Evolutionary conservation across 2,888 invertebrate genomes (phyloP), one percentile per base, ranked within the genome.

Genomic region (Drosophila rubida): DNA sequence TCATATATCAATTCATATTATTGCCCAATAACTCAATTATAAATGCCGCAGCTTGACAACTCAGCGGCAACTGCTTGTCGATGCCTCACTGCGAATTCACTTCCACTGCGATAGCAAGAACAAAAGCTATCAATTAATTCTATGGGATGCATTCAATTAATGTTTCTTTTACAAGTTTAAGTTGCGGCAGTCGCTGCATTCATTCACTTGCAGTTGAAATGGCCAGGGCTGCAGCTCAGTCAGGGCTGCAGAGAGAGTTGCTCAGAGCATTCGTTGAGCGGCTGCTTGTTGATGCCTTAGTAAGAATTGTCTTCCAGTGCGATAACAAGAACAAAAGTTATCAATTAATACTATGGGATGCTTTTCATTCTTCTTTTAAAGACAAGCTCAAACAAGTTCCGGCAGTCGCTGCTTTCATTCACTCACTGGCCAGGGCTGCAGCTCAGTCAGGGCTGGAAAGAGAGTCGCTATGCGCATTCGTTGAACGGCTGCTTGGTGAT

Each of bases 201-300:
- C 4, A 30, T 11, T 30, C 2, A 11, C 2, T 8, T 30, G 0
- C 30, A 9, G 19, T 19, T 19, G 19, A 27, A 27, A 9, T 27
- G 8, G 8, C 14, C 4, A 14, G 9, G 35, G 35, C 35, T 37
- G 14, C 35, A 37, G 35, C 14, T 7, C 13, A 7, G 35, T 5
- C 35, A 37, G 35, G 14, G 35, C 5, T 27, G 27, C 6, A 6
- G 9, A 27, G 5, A 4, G 4, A 2, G 23, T 23, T 5, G 4
- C 7, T 25, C 3, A 25, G 50, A 32, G 45, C n/a, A 67, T 51
- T 23, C 2, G 7, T 0, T 16, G 7, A 44, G 37, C 49, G 53
- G 4, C 30, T n/a, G n/a, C n/a, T n/a, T n/a, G n/a, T n/a, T n/a
- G n/a, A n/a, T n/a, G n/a, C n/a, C n/a, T n/a, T n/a, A n/a, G n/a